phyloP scores from a whole-genome alignment of 2,888 invertebrate genomes.

The Acleris emargana region DNA sequence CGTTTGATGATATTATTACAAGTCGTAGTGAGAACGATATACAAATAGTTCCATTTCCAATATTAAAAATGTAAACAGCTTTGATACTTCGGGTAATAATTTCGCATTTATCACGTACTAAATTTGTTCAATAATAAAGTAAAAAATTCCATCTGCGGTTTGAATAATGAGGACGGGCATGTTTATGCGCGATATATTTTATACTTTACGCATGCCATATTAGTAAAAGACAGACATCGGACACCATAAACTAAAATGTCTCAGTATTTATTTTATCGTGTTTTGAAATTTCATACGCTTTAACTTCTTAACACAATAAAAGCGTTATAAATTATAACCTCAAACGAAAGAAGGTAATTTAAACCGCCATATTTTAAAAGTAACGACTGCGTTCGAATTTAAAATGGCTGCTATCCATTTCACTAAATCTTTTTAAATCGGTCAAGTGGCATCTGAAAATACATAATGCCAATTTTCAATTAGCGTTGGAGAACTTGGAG shows the following conservation, averaged over 20 bases:
- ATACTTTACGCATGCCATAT: not conserved
- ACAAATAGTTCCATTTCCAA: too few species aligned
- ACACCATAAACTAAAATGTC: not conserved
- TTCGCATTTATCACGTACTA: too few species aligned
- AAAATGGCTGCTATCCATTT: constrained; percentile 25
- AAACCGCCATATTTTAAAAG: constrained; percentile 12
- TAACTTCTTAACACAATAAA: constrained; percentile 15
- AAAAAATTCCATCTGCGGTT: too few species aligned
- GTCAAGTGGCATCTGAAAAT: constrained; percentile 33
- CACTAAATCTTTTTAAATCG: constrained; percentile 32
- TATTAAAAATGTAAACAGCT: too few species aligned
- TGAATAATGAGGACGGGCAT: too few species aligned
- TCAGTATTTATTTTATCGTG: constrained; percentile 5
- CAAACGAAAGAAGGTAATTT: constrained; percentile 16
- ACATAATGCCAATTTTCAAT: constrained; percentile 25
- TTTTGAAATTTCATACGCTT: constrained; percentile 7
- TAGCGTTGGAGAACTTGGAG: not conserved
- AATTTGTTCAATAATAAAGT: too few species aligned
- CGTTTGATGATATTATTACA: too few species aligned
- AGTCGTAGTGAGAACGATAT: too few species aligned
- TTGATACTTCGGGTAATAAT: too few species aligned
- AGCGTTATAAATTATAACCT: constrained; percentile 13
- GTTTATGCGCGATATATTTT: too few species aligned
- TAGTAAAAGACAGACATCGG: not conserved
- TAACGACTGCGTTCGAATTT: constrained; percentile 16